Percentiles rank a stretch among this genome's conserved stretches.
These are phyloP conservation scores for Mobula birostris DNA, from an alignment of 2,113 vertebrate species.

Conservation along the genomic window DNA sequence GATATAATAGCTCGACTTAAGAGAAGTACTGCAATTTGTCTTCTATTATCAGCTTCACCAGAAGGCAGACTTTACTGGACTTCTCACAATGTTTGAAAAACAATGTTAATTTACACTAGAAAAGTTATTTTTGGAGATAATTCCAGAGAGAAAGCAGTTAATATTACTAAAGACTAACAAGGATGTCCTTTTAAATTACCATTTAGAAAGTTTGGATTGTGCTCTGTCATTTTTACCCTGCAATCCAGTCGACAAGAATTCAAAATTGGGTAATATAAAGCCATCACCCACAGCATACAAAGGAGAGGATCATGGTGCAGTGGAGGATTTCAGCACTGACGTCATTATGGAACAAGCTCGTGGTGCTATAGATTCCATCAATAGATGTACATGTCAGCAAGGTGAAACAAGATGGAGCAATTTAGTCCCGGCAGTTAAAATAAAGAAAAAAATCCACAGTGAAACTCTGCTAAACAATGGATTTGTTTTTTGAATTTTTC, in stretches of 20 bases:
- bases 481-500: not conserved
- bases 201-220: not conserved
- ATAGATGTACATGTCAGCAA: not conserved
- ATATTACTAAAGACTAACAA: not conserved
- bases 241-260: not conserved
- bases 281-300: not conserved
- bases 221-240: not conserved
- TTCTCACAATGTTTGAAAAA: not conserved
- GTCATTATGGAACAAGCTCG: not conserved
- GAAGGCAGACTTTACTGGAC: too few species aligned
- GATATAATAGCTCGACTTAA: not conserved
- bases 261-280: not conserved
- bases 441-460: not conserved
- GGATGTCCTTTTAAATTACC: not conserved
- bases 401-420: not conserved
- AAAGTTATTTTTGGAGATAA: not conserved
- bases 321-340: not conserved
- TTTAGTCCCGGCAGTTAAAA: conserved; percentile 1
- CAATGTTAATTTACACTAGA: not conserved
- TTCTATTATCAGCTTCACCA: not conserved
- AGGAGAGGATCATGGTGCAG: not conserved
- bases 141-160: not conserved
- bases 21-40: not conserved
- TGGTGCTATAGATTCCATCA: not conserved
- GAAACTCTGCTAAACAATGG: not conserved